Percentiles rank a stretch among this genome's conserved stretches.
Conservation (phyloP, 2,797 vertebrate species). For the Antennarius maculatus region DNA sequence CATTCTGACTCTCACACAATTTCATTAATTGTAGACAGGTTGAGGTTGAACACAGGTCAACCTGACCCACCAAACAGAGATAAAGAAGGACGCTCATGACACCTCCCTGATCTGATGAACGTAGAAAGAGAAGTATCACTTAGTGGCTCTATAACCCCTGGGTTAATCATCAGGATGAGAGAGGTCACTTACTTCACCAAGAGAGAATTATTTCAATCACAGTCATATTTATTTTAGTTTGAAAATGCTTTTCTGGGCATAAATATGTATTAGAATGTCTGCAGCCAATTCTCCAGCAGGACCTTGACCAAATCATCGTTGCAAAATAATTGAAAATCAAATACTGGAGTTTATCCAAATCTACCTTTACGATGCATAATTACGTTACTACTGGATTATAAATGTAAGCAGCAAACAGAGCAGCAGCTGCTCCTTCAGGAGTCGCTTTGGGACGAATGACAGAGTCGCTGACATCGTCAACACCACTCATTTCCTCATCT, state of each 20-base stretch:
- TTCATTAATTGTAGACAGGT: too few relatives aligned
- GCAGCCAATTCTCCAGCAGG: background rate
- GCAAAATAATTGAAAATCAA: background rate
- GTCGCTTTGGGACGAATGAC: conserved; percentile 56
- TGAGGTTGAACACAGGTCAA: too few relatives aligned
- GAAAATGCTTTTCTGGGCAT: background rate
- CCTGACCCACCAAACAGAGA: too few relatives aligned
- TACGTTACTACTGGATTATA: conserved; percentile 25
- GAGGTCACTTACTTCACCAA: too few relatives aligned
- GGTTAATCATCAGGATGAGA: background rate
- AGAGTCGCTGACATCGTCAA: conserved; percentile 57
- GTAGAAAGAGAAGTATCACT: background rate
- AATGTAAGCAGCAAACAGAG: conserved; percentile 33
- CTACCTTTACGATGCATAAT: background rate
- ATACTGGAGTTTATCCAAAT: background rate
- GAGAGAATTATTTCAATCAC: too few relatives aligned
- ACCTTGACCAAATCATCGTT: background rate
- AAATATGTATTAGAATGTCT: conserved; percentile 1
- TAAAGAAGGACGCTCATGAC: too few relatives aligned
- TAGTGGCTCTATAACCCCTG: background rate
- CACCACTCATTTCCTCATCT: conserved; percentile 61
- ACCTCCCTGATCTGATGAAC: too few relatives aligned
- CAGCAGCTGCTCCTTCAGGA: conserved; percentile 46
- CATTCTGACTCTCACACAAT: too few relatives aligned
- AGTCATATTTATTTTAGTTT: background rate